A percentile compares a stretch with the other conserved stretches of the same genome.
These are phyloP conservation scores for Daptonema setosum DNA, from an alignment of 2,888 invertebrate species.

Conservation along the genomic window DNA sequence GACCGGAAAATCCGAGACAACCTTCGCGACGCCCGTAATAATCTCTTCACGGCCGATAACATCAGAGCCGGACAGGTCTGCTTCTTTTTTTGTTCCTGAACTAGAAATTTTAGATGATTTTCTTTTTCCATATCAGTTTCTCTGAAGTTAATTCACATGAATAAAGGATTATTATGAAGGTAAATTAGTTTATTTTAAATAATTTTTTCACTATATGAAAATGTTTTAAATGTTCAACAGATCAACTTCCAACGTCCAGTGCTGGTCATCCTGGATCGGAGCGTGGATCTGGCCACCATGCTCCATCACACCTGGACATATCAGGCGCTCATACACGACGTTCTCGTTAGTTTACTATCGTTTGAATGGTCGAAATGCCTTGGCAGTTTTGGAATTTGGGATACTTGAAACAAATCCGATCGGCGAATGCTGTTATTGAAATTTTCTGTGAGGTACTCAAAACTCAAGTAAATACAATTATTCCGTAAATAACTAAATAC, in stretches of 20 bases:
- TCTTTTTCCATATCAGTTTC: too few relatives aligned
- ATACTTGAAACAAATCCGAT: too few relatives aligned
- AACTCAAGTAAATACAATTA: too few relatives aligned
- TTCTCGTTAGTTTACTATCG: constrained; percentile 41
- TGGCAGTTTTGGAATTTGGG: too few relatives aligned
- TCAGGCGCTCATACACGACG: constrained; percentile 89
- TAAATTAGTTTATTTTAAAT: not conserved
- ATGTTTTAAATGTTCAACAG: constrained; percentile 32
- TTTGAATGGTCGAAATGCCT: too few relatives aligned
- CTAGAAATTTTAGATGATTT: too few relatives aligned
- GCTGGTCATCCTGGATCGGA: constrained; percentile 64
- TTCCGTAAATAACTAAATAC: too few relatives aligned
- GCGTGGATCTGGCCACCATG: constrained; percentile 45
- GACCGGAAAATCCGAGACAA: constrained; percentile 92
- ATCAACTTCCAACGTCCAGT: constrained; percentile 43
- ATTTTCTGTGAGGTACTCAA: too few relatives aligned
- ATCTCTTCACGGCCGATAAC: constrained; percentile 51
- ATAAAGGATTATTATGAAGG: not conserved
- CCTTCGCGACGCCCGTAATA: constrained; percentile 81
- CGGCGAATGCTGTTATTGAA: too few relatives aligned
- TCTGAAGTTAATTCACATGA: too few relatives aligned
- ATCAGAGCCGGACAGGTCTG: not conserved
- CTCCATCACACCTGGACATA: constrained; percentile 99
- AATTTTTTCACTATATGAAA: not conserved
- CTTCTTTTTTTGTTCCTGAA: not conserved